Evolutionary conservation across 2,888 invertebrate species (phyloP).

Genomic region (Bruchidius siliquastri): DNA sequence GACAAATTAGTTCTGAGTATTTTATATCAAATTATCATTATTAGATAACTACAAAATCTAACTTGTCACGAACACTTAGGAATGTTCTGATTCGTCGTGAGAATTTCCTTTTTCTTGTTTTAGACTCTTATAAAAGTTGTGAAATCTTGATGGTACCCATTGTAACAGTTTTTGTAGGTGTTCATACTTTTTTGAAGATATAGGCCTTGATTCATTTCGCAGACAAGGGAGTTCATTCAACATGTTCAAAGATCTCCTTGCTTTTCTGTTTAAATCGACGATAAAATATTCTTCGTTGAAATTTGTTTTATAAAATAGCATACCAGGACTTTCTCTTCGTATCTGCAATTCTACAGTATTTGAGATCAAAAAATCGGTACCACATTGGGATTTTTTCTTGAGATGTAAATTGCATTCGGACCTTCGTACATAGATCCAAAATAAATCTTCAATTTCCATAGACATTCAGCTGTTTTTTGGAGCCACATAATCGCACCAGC

Average conservation of each 20-base stretch:
- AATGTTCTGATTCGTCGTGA: too few relatives aligned
- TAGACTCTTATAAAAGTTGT: slow-evolving; percentile 16
- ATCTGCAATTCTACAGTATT: slow-evolving; percentile 10
- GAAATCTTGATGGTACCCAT: slow-evolving; percentile 13
- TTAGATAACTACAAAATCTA: too few relatives aligned
- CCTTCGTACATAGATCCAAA: neutral
- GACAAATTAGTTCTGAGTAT: too few relatives aligned
- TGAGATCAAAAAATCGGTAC: slow-evolving; percentile 10
- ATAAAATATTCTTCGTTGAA: slow-evolving; percentile 1
- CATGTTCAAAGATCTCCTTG: neutral
- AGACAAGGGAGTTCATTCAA: neutral
- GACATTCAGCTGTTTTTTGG: slow-evolving; percentile 2
- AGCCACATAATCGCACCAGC: slow-evolving; percentile 6
- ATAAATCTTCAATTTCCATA: slow-evolving; percentile 11
- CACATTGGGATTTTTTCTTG: slow-evolving; percentile 1
- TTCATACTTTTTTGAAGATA: slow-evolving; percentile 3
- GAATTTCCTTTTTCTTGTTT: neutral
- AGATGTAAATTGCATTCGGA: neutral
- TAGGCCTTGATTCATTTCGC: neutral
- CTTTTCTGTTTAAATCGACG: slow-evolving; percentile 1
- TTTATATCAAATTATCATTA: too few relatives aligned
- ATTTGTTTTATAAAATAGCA: slow-evolving; percentile 10
- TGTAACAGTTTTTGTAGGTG: slow-evolving; percentile 10
- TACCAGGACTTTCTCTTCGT: slow-evolving; percentile 6
- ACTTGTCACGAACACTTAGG: too few relatives aligned